Evolutionary conservation across 2,113 vertebrate genomes (phyloP).

Genomic region (Etheostoma cragini): DNA sequence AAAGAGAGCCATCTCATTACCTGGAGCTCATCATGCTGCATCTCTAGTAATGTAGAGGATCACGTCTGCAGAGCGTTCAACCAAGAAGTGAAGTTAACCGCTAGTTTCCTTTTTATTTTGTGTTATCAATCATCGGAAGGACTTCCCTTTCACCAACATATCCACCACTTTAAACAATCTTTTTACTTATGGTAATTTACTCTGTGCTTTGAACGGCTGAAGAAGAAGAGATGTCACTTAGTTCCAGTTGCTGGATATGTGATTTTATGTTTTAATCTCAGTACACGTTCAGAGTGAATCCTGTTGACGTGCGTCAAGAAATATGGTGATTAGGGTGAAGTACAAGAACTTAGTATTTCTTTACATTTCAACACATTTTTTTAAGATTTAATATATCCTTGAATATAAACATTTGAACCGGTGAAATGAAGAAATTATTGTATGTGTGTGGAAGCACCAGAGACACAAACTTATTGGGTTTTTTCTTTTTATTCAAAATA

Average conservation of each 20-base stretch:
- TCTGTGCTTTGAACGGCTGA: neutral
- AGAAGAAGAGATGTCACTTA: neutral
- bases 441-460: too few species aligned
- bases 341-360: neutral
- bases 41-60: slow-evolving; percentile 54
- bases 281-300: neutral
- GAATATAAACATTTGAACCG: too few species aligned
- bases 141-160: slow-evolving; percentile 21
- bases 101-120: slow-evolving; percentile 2
- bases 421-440: too few species aligned
- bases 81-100: slow-evolving; percentile 24
- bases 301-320: neutral
- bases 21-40: slow-evolving; percentile 65
- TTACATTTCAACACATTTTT: too few species aligned
- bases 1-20: slow-evolving; percentile 67
- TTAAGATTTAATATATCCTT: too few species aligned
- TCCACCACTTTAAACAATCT: neutral
- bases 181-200: neutral
- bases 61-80: slow-evolving; percentile 51
- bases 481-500: too few species aligned
- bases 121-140: slow-evolving; percentile 53
- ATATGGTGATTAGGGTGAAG: neutral
- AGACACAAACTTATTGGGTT: too few species aligned
- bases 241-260: too few species aligned
- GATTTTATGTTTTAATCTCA: neutral